Evolutionary conservation across 92 coral and sea anemone species (phyloP).

Genomic region (Micromussa lordhowensis): DNA sequence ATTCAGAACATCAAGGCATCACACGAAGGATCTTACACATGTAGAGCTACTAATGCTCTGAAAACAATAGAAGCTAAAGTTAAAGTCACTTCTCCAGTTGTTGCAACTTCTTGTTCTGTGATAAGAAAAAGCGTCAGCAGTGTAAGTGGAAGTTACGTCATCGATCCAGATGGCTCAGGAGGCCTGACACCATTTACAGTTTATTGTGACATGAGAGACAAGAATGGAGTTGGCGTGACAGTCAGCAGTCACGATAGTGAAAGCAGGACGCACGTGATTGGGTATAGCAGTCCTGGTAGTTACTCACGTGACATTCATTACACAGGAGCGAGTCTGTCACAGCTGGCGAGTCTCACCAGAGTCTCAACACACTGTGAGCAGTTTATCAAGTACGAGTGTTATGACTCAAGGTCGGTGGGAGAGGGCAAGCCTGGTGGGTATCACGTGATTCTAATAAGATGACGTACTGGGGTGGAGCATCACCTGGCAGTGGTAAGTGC

Average conservation of each 20-base stretch:
- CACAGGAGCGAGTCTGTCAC: constrained; percentile 55
- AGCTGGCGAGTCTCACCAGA: constrained; percentile 58
- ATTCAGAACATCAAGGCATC: constrained; percentile 9
- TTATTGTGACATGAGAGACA: constrained; percentile 27
- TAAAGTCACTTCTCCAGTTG: not conserved
- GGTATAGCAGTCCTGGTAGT: not conserved
- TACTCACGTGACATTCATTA: constrained; percentile 50
- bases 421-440: constrained; percentile 37
- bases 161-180: constrained; percentile 62
- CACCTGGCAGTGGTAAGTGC: constrained; percentile 49
- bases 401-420: not conserved
- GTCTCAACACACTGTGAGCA: constrained; percentile 67
- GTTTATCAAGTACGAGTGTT: constrained; percentile 70
- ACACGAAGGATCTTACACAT: constrained; percentile 59
- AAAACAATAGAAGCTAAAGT: constrained; percentile 45
- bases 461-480: constrained; percentile 47
- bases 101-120: constrained; percentile 33
- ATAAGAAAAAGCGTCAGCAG: not conserved
- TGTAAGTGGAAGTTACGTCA: constrained; percentile 41
- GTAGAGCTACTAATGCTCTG: constrained; percentile 52
- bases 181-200: constrained; percentile 54
- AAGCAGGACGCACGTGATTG: constrained; percentile 14
- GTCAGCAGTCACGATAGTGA: constrained; percentile 74
- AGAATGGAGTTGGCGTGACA: constrained; percentile 59
- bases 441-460: constrained; percentile 22